phyloP scores from a whole-genome alignment of 1,140 invertebrate species.

The Drosophila triauraria region DNA sequence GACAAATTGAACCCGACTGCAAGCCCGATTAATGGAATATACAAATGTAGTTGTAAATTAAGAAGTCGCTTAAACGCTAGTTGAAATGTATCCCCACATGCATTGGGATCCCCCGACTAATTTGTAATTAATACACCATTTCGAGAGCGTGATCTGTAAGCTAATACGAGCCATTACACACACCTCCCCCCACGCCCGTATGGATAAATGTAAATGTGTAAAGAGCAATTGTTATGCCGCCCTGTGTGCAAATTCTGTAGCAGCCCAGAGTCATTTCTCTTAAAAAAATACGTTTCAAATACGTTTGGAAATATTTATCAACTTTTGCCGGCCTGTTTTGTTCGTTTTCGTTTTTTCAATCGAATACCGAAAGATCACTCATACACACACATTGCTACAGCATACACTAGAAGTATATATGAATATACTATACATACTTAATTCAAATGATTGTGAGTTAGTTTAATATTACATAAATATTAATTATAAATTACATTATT shows the following conservation, averaged over 20 bases:
- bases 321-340: constrained; percentile 46
- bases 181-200: constrained; percentile 22
- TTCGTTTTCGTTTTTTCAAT: constrained; percentile 57
- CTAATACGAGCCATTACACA: constrained; percentile 57
- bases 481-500: constrained; percentile 83
- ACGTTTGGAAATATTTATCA: constrained; percentile 53
- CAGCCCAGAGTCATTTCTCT: constrained; percentile 63
- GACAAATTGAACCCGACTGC: constrained; percentile 56
- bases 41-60: constrained; percentile 70
- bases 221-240: constrained; percentile 62
- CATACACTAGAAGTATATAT: constrained; percentile 48
- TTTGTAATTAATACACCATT: constrained; percentile 69
- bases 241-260: constrained; percentile 55
- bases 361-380: constrained; percentile 54
- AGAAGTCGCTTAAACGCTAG: constrained; percentile 63
- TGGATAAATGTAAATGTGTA: constrained; percentile 58
- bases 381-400: constrained; percentile 31
- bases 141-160: constrained; percentile 67
- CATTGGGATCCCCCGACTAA: constrained; percentile 53
- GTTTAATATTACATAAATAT: constrained; percentile 84
- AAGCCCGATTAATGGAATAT: constrained; percentile 53
- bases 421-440: constrained; percentile 71
- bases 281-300: constrained; percentile 31
- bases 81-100: constrained; percentile 60
- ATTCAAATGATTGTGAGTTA: constrained; percentile 83